Evolutionary conservation across 1,140 invertebrate species (phyloP).

Genomic region (Psix sp.): DNA sequence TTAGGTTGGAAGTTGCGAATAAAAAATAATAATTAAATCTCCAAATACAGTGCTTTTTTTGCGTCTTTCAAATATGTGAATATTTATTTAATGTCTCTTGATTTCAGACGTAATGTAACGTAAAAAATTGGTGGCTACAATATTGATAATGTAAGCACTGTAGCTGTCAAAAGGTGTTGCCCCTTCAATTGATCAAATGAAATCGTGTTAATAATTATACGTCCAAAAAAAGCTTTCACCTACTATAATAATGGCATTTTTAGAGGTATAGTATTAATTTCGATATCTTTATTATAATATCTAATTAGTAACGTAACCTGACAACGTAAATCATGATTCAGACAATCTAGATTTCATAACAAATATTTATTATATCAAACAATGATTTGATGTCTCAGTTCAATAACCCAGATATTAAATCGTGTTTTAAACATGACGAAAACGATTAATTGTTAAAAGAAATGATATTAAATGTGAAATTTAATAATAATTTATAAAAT

Average conservation of each 20-base stretch:
- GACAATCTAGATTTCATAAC: too few relatives aligned
- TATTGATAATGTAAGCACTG: conserved; percentile 6
- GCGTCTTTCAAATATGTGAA: too few relatives aligned
- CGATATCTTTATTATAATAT: conserved; percentile 17
- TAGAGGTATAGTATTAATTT: conserved; percentile 72
- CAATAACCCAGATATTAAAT: too few relatives aligned
- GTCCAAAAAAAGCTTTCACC: neutral
- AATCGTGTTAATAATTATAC: conserved; percentile 2
- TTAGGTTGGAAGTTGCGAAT: too few relatives aligned
- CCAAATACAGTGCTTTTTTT: too few relatives aligned
- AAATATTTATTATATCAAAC: too few relatives aligned
- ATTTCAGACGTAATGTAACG: neutral
- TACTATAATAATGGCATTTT: conserved; percentile 66
- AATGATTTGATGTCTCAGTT: too few relatives aligned
- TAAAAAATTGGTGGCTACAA: neutral
- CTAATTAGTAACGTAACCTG: conserved; percentile 1
- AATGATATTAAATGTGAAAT: neutral
- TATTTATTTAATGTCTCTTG: too few relatives aligned
- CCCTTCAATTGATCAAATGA: conserved; percentile 4
- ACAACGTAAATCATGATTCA: too few relatives aligned
- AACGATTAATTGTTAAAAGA: too few relatives aligned
- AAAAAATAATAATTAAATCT: too few relatives aligned
- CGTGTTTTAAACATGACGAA: too few relatives aligned
- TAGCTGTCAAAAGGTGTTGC: conserved; percentile 32
- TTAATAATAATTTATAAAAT: neutral